Conservation (phyloP, 2,888 invertebrate genomes). For the Polymixis lichenea region DNA sequence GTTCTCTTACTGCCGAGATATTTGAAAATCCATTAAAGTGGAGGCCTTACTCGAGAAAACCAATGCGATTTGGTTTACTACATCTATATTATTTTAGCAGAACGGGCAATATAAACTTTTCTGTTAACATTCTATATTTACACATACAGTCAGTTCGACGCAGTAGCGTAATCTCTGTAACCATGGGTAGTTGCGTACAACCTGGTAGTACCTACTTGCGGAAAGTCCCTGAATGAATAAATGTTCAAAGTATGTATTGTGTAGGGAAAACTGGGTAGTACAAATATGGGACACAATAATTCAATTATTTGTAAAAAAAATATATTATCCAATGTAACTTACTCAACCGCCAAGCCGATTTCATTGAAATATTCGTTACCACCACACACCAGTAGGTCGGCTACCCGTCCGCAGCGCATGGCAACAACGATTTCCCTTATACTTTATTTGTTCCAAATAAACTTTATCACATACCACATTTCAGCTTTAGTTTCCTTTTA, state of each 20-base stretch:
- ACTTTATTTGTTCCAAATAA: slow-evolving; percentile 15
- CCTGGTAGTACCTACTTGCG: slow-evolving; percentile 23
- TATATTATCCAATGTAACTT: neutral
- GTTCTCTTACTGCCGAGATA: slow-evolving; percentile 33
- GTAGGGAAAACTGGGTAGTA: slow-evolving; percentile 19
- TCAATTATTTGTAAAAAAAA: neutral
- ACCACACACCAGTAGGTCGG: neutral
- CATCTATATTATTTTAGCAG: slow-evolving; percentile 17
- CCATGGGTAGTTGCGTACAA: slow-evolving; percentile 12
- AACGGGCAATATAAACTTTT: slow-evolving; percentile 19
- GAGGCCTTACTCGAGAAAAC: slow-evolving; percentile 22
- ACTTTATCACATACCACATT: neutral
- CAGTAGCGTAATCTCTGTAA: slow-evolving; percentile 44
- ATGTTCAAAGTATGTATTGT: slow-evolving; percentile 26
- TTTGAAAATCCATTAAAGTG: slow-evolving; percentile 51
- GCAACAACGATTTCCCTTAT: neutral
- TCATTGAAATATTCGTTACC: neutral
- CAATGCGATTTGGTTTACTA: slow-evolving; percentile 11
- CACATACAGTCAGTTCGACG: slow-evolving; percentile 45
- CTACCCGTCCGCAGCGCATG: neutral
- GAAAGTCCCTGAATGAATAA: slow-evolving; percentile 46
- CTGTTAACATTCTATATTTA: slow-evolving; percentile 19
- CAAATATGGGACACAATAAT: neutral
- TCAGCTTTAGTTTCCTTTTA: neutral
- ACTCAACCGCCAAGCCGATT: neutral